Percentiles rank a stretch among this genome's conserved stretches.
phyloP scores from a whole-genome alignment of 2,113 vertebrate species.

The Pipra filicauda region DNA sequence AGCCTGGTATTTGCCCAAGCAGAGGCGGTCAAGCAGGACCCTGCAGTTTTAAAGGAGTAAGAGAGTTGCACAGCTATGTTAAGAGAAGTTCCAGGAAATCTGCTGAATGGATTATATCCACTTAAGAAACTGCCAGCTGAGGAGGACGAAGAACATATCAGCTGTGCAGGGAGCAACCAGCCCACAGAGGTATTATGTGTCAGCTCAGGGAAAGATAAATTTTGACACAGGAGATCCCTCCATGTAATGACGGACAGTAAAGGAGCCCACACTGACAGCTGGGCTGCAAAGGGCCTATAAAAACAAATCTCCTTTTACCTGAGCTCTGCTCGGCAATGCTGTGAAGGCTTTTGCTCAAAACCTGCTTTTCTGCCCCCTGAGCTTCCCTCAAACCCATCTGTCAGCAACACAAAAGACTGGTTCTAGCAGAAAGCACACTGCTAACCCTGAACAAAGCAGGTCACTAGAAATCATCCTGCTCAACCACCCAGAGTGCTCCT shows the following conservation, averaged over 20 bases:
- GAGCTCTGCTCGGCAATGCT: neutral
- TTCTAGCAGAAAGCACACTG: neutral
- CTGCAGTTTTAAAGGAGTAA: neutral
- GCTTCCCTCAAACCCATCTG: neutral
- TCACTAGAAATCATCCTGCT: neutral
- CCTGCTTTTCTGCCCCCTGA: neutral
- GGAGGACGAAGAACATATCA: neutral
- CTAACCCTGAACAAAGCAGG: neutral
- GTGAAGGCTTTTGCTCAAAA: neutral
- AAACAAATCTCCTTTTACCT: neutral
- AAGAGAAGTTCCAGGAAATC: slow-evolving; percentile 32
- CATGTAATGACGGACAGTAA: neutral
- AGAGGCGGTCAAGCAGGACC: neutral
- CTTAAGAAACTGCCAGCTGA: slow-evolving; percentile 1
- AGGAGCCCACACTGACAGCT: neutral
- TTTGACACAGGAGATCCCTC: neutral
- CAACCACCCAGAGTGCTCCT: neutral
- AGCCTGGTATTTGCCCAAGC: neutral
- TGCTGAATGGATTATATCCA: slow-evolving; percentile 17
- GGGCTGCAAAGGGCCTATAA: neutral
- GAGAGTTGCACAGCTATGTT: neutral
- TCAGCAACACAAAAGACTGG: neutral
- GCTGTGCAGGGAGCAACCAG: neutral
- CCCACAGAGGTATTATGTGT: neutral
- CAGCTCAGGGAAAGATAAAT: slow-evolving; percentile 1